Evolutionary conservation across 2,113 vertebrate species (phyloP).

Genomic region (Salvator merianae): DNA sequence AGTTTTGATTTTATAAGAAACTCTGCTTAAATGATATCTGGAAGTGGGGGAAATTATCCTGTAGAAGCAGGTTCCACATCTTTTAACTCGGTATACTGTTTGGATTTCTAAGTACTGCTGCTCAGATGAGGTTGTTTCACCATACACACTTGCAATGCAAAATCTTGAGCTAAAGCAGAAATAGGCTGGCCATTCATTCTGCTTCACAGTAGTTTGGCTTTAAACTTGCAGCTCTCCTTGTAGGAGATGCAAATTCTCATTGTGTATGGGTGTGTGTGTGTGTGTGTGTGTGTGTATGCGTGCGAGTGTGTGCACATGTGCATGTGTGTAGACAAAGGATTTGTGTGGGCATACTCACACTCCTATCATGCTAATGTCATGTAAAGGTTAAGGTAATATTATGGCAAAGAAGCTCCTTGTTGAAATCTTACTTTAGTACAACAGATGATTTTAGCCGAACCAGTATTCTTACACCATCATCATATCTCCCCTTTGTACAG

Average conservation of each 20-base stretch:
- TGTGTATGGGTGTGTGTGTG: too few relatives aligned
- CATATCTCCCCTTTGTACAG: not conserved
- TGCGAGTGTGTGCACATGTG: not conserved
- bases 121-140: not conserved
- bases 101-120: not conserved
- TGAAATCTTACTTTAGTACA: not conserved
- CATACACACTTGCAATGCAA: not conserved
- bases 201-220: not conserved
- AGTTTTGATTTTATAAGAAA: slow-evolving; percentile 66
- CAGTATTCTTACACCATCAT: not conserved
- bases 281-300: not conserved
- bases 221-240: not conserved
- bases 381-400: not conserved
- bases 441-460: not conserved
- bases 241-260: not conserved
- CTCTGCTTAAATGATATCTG: not conserved
- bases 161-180: not conserved
- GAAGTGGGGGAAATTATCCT: not conserved
- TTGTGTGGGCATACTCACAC: not conserved
- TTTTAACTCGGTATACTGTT: not conserved
- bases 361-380: too few relatives aligned
- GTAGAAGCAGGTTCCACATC: not conserved
- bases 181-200: not conserved
- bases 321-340: not conserved
- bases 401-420: not conserved